Evolutionary conservation across 2,113 vertebrate genomes (phyloP).

Genomic region (Notarius lentiginosus): DNA sequence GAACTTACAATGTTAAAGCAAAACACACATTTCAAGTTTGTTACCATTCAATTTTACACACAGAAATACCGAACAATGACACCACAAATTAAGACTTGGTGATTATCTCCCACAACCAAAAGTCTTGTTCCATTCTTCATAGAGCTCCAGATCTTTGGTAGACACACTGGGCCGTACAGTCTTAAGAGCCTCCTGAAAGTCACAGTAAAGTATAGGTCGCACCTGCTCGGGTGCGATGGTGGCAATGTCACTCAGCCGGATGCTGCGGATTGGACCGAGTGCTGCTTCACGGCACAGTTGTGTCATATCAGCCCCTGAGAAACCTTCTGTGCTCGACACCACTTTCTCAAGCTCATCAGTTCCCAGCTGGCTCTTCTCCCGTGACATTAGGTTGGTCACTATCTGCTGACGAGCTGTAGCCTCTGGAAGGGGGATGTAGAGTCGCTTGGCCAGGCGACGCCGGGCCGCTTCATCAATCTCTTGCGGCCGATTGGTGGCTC

Average conservation of each 20-base stretch:
- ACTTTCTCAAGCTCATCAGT: slow-evolving; percentile 78
- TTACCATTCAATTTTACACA: not conserved
- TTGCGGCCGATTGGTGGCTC: slow-evolving; percentile 93
- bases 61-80: not conserved
- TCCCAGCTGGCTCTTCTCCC: slow-evolving; percentile 77
- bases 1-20: not conserved
- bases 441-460: slow-evolving; percentile 84
- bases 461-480: slow-evolving; percentile 95
- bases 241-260: slow-evolving; percentile 82
- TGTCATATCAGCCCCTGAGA: slow-evolving; percentile 95
- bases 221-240: slow-evolving; percentile 87
- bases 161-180: slow-evolving; percentile 89
- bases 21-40: not conserved
- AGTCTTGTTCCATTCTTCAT: slow-evolving; percentile 89
- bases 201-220: slow-evolving; percentile 79
- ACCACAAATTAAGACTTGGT: not conserved
- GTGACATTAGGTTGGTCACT: slow-evolving; percentile 80
- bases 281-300: slow-evolving; percentile 94
- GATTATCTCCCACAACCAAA: slow-evolving; percentile 88
- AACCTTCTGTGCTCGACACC: slow-evolving; percentile 77
- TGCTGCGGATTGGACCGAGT: slow-evolving; percentile 90
- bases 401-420: slow-evolving; percentile 84
- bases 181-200: slow-evolving; percentile 87
- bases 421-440: slow-evolving; percentile 93
- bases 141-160: slow-evolving; percentile 84